Percentiles rank a stretch among this genome's conserved stretches.
Evolutionary conservation across 2,888 invertebrate genomes (phyloP).

Genomic region (Drosophila vallismaia): DNA sequence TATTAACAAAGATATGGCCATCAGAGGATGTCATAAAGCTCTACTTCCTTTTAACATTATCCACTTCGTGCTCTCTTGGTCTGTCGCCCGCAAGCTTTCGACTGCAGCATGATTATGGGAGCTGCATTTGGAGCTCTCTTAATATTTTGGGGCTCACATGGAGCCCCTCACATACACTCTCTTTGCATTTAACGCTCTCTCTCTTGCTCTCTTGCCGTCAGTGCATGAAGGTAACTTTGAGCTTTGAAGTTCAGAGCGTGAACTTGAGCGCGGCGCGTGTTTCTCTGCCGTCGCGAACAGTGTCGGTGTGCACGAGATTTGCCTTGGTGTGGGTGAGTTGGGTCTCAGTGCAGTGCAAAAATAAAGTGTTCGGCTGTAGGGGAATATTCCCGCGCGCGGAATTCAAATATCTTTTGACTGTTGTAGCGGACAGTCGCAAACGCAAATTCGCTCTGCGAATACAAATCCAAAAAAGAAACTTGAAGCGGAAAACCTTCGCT

Average conservation of each 20-base stretch:
- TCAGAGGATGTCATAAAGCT: too few relatives aligned
- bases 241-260: conserved; percentile 78
- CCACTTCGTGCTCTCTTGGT: not conserved
- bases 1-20: too few relatives aligned
- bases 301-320: conserved; percentile 14
- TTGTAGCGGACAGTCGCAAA: conserved; percentile 78
- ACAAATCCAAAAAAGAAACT: conserved; percentile 14
- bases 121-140: conserved; percentile 3
- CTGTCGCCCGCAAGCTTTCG: too few relatives aligned
- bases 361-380: conserved; percentile 66
- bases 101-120: not conserved
- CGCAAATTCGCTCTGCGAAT: conserved; percentile 44
- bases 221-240: conserved; percentile 68
- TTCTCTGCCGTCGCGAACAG: conserved; percentile 46
- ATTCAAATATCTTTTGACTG: conserved; percentile 78
- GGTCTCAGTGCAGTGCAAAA: conserved; percentile 68
- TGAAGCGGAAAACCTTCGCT: conserved; percentile 55
- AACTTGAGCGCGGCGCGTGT: conserved; percentile 72
- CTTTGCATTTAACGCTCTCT: not conserved
- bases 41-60: not conserved
- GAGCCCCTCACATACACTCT: conserved; percentile 13
- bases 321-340: conserved; percentile 29
- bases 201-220: conserved; percentile 12
- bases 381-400: too few relatives aligned
- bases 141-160: not conserved